These are phyloP conservation scores for Entelurus aequoreus DNA, from an alignment of 2,113 vertebrate species.

Conservation along the genomic window DNA sequence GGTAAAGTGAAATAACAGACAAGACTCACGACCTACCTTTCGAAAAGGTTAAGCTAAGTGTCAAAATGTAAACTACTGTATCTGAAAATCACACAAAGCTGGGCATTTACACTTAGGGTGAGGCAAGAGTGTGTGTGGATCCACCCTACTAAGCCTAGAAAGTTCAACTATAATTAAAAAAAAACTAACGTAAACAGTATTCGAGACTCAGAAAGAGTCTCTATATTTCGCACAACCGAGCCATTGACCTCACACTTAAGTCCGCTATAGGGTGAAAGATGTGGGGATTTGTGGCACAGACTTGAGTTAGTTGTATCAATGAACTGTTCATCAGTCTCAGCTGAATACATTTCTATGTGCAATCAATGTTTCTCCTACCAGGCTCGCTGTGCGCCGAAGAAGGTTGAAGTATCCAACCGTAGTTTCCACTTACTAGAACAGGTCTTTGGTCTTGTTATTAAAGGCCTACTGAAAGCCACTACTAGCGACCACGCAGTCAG, in stretches of 20 bases:
- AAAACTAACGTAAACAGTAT: not conserved
- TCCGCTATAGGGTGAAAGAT: not conserved
- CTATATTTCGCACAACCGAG: not conserved
- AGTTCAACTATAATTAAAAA: slow-evolving; percentile 3
- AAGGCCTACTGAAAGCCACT: too few relatives aligned
- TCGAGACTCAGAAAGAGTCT: slow-evolving; percentile 7
- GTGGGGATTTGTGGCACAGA: not conserved
- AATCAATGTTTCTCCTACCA: too few relatives aligned
- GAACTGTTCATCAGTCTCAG: not conserved
- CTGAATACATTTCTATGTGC: not conserved
- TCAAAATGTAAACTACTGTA: not conserved
- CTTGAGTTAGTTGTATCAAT: not conserved
- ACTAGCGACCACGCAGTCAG: too few relatives aligned
- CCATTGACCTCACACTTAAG: slow-evolving; percentile 1
- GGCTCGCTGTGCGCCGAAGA: too few relatives aligned
- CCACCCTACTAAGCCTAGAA: not conserved
- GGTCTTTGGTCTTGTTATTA: too few relatives aligned
- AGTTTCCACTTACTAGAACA: not conserved
- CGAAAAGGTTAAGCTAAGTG: too few relatives aligned
- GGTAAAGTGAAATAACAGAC: too few relatives aligned
- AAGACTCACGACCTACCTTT: too few relatives aligned
- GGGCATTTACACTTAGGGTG: slow-evolving; percentile 1
- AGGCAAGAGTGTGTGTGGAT: not conserved
- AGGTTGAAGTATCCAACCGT: too few relatives aligned
- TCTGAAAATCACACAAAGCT: not conserved